Evolutionary conservation across 2,113 vertebrate species (phyloP).

Genomic region (Dromas ardeola): DNA sequence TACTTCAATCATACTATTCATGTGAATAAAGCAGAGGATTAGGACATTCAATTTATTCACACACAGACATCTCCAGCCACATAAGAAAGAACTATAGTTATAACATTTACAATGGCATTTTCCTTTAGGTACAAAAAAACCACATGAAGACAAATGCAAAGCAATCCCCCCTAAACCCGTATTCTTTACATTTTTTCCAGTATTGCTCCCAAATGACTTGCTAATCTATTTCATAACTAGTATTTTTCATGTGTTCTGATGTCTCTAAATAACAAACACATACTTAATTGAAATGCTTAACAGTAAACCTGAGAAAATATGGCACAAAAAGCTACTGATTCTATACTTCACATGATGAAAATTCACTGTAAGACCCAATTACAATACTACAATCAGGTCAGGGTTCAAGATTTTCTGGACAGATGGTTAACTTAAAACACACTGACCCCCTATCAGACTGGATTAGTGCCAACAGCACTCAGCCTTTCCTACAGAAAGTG

Average conservation of each 20-base stretch:
- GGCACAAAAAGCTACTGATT: not conserved
- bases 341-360: not conserved
- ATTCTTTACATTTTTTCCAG: not conserved
- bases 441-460: constrained; percentile 68
- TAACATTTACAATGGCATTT: not conserved
- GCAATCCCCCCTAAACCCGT: not conserved
- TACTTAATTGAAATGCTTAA: not conserved
- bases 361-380: constrained; percentile 7
- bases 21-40: not conserved
- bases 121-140: not conserved
- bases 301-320: not conserved
- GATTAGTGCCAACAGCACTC: constrained; percentile 66
- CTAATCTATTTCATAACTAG: not conserved
- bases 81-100: not conserved
- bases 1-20: not conserved
- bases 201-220: not conserved
- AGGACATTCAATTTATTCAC: not conserved
- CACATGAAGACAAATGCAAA: not conserved
- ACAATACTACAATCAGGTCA: constrained; percentile 43
- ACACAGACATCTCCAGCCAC: not conserved
- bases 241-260: not conserved
- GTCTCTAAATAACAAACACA: not conserved
- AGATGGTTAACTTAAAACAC: constrained; percentile 73
- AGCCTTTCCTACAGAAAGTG: constrained; percentile 35
- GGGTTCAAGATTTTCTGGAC: constrained; percentile 69